A percentile compares a stretch with the other conserved stretches of the same genome.
phyloP scores from a whole-genome alignment of 2,113 vertebrate species.

The Geothlypis trichas region DNA sequence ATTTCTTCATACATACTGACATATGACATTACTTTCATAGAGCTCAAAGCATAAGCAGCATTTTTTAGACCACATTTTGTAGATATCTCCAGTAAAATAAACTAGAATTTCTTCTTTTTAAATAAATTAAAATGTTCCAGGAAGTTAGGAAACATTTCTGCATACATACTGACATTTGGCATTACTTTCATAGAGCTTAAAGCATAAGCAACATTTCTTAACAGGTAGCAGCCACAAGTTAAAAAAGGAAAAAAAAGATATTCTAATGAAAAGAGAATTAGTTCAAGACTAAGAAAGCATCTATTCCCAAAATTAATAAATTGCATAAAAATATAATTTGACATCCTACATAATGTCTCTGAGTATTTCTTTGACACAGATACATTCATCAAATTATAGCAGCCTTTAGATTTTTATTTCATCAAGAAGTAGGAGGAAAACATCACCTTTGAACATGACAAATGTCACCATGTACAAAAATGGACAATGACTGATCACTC shows the following conservation, averaged over 20 bases:
- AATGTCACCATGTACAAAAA: background rate
- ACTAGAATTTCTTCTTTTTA: background rate
- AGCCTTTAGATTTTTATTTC: background rate
- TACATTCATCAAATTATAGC: background rate
- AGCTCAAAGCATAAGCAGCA: background rate
- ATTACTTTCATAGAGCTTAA: background rate
- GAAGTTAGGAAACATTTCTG: background rate
- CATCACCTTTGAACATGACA: background rate
- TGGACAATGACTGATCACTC: constrained; percentile 14
- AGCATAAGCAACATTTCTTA: background rate
- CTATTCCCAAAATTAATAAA: background rate
- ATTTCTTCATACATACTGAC: background rate
- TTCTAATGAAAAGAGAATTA: background rate
- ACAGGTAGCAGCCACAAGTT: background rate
- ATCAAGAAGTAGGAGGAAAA: constrained; percentile 24
- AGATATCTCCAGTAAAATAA: background rate
- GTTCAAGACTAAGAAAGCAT: background rate
- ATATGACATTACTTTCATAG: background rate
- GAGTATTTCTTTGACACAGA: background rate
- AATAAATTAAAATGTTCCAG: background rate
- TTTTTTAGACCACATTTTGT: background rate
- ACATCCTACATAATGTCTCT: background rate
- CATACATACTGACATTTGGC: background rate
- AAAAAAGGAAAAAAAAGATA: background rate
- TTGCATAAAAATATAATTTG: background rate